These are phyloP conservation scores for Harpagifer antarcticus DNA, from an alignment of 2,797 vertebrate genomes.

Conservation along the genomic window DNA sequence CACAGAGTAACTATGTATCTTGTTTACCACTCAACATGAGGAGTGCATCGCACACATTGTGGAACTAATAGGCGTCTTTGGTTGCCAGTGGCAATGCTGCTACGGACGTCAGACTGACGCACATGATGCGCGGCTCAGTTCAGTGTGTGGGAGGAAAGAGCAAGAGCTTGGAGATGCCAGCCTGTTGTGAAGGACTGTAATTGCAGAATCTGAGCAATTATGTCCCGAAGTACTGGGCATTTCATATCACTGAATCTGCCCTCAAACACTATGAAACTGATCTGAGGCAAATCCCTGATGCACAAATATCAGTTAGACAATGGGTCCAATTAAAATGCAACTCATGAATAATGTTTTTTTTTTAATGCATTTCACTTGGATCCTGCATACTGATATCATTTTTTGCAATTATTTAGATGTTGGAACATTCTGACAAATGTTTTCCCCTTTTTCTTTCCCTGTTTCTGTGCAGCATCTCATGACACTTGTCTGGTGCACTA, in stretches of 20 bases:
- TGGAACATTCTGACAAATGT: conserved; percentile 36
- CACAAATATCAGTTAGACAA: conserved; percentile 57
- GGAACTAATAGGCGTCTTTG: conserved; percentile 64
- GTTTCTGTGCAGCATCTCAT: conserved; percentile 63
- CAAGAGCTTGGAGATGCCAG: conserved; percentile 77
- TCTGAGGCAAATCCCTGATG: conserved; percentile 56
- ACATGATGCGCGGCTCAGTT: conserved; percentile 72
- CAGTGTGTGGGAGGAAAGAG: conserved; percentile 82
- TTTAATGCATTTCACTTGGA: too few species aligned
- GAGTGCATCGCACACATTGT: conserved; percentile 62
- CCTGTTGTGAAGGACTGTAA: conserved; percentile 84
- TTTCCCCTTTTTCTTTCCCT: conserved; percentile 39
- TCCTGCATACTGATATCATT: conserved; percentile 25
- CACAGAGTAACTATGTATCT: conserved; percentile 36
- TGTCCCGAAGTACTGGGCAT: conserved; percentile 63
- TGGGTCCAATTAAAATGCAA: conserved; percentile 56
- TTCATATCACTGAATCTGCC: conserved; percentile 59
- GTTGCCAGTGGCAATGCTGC: conserved; percentile 76
- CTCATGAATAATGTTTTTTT: too few species aligned
- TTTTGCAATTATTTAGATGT: conserved; percentile 33
- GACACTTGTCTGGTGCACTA: conserved; percentile 55
- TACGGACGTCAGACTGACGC: conserved; percentile 86
- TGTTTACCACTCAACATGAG: conserved; percentile 58
- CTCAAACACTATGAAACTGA: conserved; percentile 60
- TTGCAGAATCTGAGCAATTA: conserved; percentile 80